These are phyloP conservation scores for Chroicocephalus ridibundus DNA, from an alignment of 2,113 vertebrate genomes.

Conservation along the genomic window DNA sequence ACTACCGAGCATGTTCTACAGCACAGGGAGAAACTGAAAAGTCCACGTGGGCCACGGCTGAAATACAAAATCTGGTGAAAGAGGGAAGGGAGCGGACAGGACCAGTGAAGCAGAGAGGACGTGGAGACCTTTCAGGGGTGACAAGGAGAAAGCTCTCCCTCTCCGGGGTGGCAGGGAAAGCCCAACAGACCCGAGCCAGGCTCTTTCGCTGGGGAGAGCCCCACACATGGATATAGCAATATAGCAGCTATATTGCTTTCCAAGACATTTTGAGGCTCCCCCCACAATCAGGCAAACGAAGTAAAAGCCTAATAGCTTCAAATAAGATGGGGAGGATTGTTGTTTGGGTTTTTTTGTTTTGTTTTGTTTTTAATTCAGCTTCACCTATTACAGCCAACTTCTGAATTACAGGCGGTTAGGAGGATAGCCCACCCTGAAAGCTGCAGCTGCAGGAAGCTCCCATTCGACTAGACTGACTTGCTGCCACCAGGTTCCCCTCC, in stretches of 20 bases:
- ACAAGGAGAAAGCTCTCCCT: not conserved
- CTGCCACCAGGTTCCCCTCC: not conserved
- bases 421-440: not conserved
- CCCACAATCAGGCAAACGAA: not conserved
- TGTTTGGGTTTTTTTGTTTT: not conserved
- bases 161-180: accelerated
- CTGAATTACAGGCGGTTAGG: not conserved
- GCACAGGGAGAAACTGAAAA: not conserved
- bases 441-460: not conserved
- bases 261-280: not conserved
- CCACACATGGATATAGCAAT: not conserved
- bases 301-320: not conserved
- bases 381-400: not conserved
- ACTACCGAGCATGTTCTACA: not conserved
- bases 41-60: accelerated
- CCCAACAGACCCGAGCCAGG: not conserved
- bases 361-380: not conserved
- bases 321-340: not conserved
- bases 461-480: not conserved
- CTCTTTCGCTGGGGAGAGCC: not conserved
- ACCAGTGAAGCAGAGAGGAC: not conserved
- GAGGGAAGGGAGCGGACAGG: not conserved
- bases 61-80: not conserved
- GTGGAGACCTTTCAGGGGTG: not conserved
- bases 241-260: not conserved